Conservation (phyloP, 2,113 vertebrate species). For the Trogon surrucura region DNA sequence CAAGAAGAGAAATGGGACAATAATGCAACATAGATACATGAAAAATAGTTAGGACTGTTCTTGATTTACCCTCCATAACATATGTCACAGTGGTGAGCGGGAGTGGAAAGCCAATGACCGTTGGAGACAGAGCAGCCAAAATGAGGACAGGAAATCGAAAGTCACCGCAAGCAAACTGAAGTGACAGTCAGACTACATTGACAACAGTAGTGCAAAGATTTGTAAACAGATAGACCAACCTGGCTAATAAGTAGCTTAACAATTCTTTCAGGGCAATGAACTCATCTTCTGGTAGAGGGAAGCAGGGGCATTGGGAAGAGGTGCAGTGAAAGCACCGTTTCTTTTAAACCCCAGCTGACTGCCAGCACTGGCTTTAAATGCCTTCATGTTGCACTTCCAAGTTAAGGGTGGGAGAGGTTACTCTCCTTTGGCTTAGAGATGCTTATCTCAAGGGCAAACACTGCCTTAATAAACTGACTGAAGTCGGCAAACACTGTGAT, state of each 20-base stretch:
- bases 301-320: not conserved
- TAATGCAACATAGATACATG: not conserved
- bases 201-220: not conserved
- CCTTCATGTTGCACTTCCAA: not conserved
- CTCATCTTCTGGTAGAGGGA: not conserved
- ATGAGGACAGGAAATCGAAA: not conserved
- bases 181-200: not conserved
- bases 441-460: not conserved
- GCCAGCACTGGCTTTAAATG: not conserved
- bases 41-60: not conserved
- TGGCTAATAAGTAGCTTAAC: not conserved
- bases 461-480: not conserved
- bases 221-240: not conserved
- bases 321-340: not conserved
- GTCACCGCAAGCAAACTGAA: not conserved
- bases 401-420: not conserved
- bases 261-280: not conserved
- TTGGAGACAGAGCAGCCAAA: not conserved
- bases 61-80: not conserved
- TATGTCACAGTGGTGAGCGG: not conserved
- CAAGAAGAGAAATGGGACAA: not conserved
- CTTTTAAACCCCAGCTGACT: not conserved
- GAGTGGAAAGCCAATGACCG: not conserved
- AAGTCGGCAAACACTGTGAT: not conserved
- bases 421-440: not conserved